Percentiles rank a stretch among this genome's conserved stretches.
Conservation (phyloP, 2,888 invertebrate genomes). For the Drosophila setosimentum region DNA sequence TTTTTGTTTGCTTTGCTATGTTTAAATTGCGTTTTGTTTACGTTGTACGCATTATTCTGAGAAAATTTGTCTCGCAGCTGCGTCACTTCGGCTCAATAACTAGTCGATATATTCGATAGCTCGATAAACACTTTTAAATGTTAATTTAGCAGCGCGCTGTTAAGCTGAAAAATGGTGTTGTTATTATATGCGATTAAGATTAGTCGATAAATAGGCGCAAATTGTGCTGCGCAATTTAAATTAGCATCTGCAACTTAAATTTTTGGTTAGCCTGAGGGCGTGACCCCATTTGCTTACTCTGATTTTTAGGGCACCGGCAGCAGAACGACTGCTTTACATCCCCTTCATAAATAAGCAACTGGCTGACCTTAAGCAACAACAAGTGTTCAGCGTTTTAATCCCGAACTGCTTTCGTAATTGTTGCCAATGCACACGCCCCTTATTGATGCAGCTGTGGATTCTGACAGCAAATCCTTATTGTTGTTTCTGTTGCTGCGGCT, state of each 20-base stretch:
- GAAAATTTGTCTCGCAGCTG: constrained; percentile 49
- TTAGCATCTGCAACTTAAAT: neutral
- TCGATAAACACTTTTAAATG: neutral
- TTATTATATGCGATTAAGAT: neutral
- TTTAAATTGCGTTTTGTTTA: constrained; percentile 53
- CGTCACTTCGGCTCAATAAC: constrained; percentile 40
- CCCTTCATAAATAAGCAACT: constrained; percentile 44
- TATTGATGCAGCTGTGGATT: constrained; percentile 53
- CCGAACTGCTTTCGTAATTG: constrained; percentile 54
- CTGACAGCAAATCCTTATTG: constrained; percentile 53
- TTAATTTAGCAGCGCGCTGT: constrained; percentile 21
- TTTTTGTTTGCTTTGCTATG: neutral
- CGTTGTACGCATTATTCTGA: constrained; percentile 44
- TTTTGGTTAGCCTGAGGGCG: constrained; percentile 18
- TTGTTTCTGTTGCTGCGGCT: constrained; percentile 23
- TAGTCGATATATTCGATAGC: constrained; percentile 39
- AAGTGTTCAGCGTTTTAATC: constrained; percentile 27
- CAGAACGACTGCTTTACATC: constrained; percentile 39
- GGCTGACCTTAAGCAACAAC: constrained; percentile 56
- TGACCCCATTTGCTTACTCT: constrained; percentile 46
- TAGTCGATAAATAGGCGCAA: constrained; percentile 18
- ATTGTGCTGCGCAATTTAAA: constrained; percentile 23
- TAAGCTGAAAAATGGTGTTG: constrained; percentile 10
- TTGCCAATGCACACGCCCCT: constrained; percentile 53
- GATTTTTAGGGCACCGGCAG: constrained; percentile 36